phyloP scores from a whole-genome alignment of 2,888 invertebrate genomes.

The Lathronympha strigana region DNA sequence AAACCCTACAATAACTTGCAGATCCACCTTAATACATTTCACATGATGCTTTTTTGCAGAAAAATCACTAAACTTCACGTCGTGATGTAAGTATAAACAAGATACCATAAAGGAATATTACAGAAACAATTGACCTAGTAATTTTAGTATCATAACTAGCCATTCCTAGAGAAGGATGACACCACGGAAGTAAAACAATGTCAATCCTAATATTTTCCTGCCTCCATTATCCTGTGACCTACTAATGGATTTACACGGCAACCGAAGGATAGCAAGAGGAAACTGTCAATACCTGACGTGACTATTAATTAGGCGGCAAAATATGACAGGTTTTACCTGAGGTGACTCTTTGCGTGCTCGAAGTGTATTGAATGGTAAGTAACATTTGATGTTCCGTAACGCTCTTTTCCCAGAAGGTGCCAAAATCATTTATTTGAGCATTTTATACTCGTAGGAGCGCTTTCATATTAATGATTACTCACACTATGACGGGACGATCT shows the following conservation, averaged over 20 bases:
- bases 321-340: slow-evolving; percentile 3
- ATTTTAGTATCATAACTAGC: background rate
- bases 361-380: background rate
- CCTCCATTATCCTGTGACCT: slow-evolving; percentile 25
- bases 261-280: slow-evolving; percentile 20
- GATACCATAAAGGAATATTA: too few species aligned
- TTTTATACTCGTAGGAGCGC: too few species aligned
- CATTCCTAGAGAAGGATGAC: background rate
- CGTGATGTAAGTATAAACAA: too few species aligned
- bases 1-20: too few species aligned
- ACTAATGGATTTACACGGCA: slow-evolving; percentile 10
- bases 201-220: slow-evolving; percentile 29
- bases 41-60: too few species aligned
- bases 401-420: too few species aligned
- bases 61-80: too few species aligned
- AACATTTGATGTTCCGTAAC: too few species aligned
- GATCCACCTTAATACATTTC: too few species aligned
- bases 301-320: slow-evolving; percentile 8
- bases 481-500: too few species aligned
- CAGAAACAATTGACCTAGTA: background rate
- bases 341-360: background rate
- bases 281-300: slow-evolving; percentile 16
- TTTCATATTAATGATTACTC: too few species aligned
- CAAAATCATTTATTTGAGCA: too few species aligned
- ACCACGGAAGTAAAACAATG: slow-evolving; percentile 23